Evolutionary conservation across 2,888 invertebrate genomes (phyloP).

Genomic region (Phortica magna): DNA sequence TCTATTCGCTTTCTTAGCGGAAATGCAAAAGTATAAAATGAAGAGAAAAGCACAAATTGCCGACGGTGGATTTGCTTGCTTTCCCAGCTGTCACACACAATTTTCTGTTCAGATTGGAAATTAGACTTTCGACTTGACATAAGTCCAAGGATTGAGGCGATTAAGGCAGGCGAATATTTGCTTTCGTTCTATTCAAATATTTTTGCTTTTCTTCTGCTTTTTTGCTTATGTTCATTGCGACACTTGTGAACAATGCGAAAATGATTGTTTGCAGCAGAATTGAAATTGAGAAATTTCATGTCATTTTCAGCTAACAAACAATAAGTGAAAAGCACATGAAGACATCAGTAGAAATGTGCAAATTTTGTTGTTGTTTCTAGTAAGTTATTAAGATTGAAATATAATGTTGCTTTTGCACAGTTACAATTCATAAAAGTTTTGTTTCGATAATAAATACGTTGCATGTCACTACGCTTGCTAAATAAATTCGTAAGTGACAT

Average conservation of each 20-base stretch:
- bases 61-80: constrained; percentile 9
- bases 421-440: constrained; percentile 16
- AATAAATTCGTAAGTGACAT: constrained; percentile 29
- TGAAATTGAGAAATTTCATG: constrained; percentile 25
- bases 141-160: constrained; percentile 13
- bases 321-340: background rate
- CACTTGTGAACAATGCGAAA: constrained; percentile 20
- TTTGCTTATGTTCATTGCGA: background rate
- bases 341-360: background rate
- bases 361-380: constrained; percentile 1
- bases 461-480: constrained; percentile 18
- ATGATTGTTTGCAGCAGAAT: constrained; percentile 17
- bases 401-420: constrained; percentile 22
- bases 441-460: background rate
- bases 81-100: constrained; percentile 13
- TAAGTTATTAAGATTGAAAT: background rate
- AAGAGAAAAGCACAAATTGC: background rate
- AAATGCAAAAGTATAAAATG: background rate
- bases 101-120: constrained; percentile 15
- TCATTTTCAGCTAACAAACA: background rate
- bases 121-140: constrained; percentile 25
- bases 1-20: background rate
- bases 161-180: constrained; percentile 10
- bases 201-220: background rate
- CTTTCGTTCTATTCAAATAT: constrained; percentile 1